Evolutionary conservation across 2,888 invertebrate species (phyloP), one percentile per base, ranked within the genome.

Genomic region (Orthosia gothica): DNA sequence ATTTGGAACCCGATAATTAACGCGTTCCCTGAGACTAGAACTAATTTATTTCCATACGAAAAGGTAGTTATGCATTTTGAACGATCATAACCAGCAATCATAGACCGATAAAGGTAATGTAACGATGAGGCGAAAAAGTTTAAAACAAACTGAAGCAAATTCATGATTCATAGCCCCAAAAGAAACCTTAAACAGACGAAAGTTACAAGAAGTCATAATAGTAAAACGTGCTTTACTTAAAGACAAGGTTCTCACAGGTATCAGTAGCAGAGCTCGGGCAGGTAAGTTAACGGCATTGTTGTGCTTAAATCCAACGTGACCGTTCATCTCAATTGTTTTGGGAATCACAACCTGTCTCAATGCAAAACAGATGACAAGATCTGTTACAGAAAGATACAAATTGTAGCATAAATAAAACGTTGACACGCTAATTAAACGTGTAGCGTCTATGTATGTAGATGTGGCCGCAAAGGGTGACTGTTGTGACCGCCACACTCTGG

Each of bases 391-490:
- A 62, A 52, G 63, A 74, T 68, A 65, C 55, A 72, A 74, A 69
- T 55, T 74, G 54, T 61, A 71, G 16, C 68, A 78, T 81, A 74
- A 81, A 74, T 80, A 73, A 76, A 77, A 81, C 65, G 70, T 71
- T 75, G 74, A 81, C 78, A 76, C 63, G 80, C 78, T 86, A 79
- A 85, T 87, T 85, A 83, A 87, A 74, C 70, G 73, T 68, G 73
- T 45, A 70, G 74, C 62, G 16, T 83, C 74, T 81, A 78, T 74
- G 76, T 76, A 69, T 79, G 81, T 74, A 74, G 76, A 67, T 84
- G 81, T 89, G 88, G 91, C 79, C 88, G 85, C 87, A 86, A 91
- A 85, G 92, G 92, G 92, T 91, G 90, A 90, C 81, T 89, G 88
- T 85, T 79, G 79, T 77, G 82, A 70, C 87, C 83, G 87, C 88